Percentiles rank a stretch among this genome's conserved stretches.
Conservation (phyloP, 2,888 invertebrate genomes). For the Clitarchus hookeri region DNA sequence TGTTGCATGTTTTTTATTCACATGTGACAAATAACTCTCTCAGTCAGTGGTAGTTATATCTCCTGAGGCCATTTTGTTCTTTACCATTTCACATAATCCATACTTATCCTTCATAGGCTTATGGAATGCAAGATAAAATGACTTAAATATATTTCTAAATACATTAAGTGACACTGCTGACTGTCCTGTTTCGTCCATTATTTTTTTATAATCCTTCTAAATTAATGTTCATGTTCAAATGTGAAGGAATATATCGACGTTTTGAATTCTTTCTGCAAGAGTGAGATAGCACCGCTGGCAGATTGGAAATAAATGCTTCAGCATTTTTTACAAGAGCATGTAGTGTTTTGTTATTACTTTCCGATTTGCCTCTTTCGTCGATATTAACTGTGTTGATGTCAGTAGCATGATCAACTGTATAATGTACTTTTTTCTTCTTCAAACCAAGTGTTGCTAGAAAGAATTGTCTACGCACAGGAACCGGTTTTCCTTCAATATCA, state of each 20-base stretch:
- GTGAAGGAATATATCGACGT: not conserved
- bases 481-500: not conserved
- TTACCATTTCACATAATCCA: not conserved
- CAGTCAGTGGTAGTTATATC: not conserved
- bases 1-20: not conserved
- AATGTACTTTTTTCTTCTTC: conserved; percentile 2
- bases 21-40: not conserved
- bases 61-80: not conserved
- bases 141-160: not conserved
- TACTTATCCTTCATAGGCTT: not conserved
- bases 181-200: conserved; percentile 18
- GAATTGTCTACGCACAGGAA: conserved; percentile 14
- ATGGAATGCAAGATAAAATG: not conserved
- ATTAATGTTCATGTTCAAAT: conserved; percentile 18
- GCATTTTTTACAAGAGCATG: not conserved
- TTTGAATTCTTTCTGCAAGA: not conserved
- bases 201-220: conserved; percentile 24
- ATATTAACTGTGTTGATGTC: not conserved
- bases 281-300: conserved; percentile 1
- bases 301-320: not conserved
- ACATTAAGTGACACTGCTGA: conserved; percentile 7
- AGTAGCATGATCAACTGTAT: too few species aligned
- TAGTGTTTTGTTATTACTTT: conserved; percentile 18
- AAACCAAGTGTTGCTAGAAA: not conserved
- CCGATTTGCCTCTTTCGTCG: conserved; percentile 11